Conservation (phyloP, 2,888 invertebrate genomes). For the Zootermopsis nevadensis region DNA sequence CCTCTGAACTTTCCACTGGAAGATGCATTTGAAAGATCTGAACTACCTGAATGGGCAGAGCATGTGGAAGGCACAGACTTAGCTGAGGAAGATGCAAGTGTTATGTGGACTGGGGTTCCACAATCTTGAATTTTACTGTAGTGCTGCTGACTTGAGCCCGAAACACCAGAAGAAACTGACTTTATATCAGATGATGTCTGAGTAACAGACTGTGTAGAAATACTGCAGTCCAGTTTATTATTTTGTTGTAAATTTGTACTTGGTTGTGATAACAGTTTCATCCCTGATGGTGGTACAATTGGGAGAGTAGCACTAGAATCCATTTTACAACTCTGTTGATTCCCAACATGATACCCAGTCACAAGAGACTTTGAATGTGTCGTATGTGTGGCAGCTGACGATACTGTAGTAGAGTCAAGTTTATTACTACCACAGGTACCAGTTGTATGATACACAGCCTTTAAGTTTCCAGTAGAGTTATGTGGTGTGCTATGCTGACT, state of each 20-base stretch:
- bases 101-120: neutral
- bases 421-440: neutral
- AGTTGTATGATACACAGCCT: neutral
- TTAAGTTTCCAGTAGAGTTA: neutral
- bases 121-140: neutral
- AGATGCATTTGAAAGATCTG: neutral
- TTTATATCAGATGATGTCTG: conserved; percentile 24
- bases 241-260: conserved; percentile 16
- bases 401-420: neutral
- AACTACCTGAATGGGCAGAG: neutral
- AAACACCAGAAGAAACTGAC: neutral
- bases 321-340: neutral
- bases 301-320: neutral
- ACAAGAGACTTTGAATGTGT: neutral
- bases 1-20: conserved; percentile 18
- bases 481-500: conserved; percentile 9
- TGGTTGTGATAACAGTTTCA: conserved; percentile 7
- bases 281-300: neutral
- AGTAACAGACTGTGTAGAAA: neutral
- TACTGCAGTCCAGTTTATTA: neutral
- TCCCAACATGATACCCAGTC: neutral
- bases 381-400: neutral
- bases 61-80: conserved; percentile 33
- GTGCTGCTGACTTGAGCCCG: neutral
- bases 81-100: neutral